Percentiles rank a stretch among this genome's conserved stretches.
phyloP scores from a whole-genome alignment of 1,140 invertebrate genomes.

The Stenopsyche tienmushanensis region DNA sequence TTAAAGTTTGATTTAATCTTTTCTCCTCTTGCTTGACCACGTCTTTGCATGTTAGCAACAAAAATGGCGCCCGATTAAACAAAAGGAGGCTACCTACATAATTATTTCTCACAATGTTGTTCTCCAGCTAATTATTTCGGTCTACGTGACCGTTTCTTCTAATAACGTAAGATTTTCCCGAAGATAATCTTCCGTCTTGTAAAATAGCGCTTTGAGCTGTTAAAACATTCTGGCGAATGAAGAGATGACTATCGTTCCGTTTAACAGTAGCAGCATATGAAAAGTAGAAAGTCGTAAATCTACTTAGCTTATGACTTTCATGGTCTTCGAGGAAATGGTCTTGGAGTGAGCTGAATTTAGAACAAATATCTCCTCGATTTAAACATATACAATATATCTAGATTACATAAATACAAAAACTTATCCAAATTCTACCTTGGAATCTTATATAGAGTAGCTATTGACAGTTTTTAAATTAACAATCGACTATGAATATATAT shows the following conservation, averaged over 20 bases:
- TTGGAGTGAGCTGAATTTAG: too few relatives aligned
- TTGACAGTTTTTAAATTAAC: too few relatives aligned
- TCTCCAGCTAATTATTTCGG: not conserved
- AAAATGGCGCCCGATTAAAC: too few relatives aligned
- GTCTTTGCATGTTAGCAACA: not conserved
- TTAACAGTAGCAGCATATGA: not conserved
- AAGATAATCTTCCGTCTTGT: not conserved
- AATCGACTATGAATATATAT: too few relatives aligned
- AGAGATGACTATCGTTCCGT: not conserved
- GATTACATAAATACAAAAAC: too few relatives aligned
- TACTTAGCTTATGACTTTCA: not conserved
- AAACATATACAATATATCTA: too few relatives aligned
- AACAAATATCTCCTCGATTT: too few relatives aligned
- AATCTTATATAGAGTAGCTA: too few relatives aligned
- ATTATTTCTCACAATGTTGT: not conserved
- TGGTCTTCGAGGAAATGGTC: not conserved
- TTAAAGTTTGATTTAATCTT: not conserved
- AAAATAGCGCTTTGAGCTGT: too few relatives aligned
- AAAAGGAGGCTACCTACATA: too few relatives aligned
- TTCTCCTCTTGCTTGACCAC: not conserved
- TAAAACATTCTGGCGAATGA: not conserved
- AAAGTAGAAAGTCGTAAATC: not conserved
- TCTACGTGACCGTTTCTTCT: slow-evolving; percentile 1
- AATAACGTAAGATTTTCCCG: not conserved
- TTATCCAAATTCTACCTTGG: too few relatives aligned